A percentile compares a stretch with the other conserved stretches of the same genome.
Evolutionary conservation across 2,797 vertebrate genomes (phyloP).

Genomic region (Spheniscus humboldti): DNA sequence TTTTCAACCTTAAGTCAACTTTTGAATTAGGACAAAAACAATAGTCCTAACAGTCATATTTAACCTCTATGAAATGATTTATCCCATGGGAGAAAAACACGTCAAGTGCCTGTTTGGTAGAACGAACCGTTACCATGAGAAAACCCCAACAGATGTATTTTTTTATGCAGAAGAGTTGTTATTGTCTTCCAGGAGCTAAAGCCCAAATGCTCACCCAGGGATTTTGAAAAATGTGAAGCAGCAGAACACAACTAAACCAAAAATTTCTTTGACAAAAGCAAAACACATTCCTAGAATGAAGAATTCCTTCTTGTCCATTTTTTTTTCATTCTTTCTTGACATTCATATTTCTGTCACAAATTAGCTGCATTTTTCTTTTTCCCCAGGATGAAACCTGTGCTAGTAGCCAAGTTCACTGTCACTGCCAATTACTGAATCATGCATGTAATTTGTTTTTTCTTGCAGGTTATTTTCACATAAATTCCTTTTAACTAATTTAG

Average conservation of each 20-base stretch:
- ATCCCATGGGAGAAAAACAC: neutral
- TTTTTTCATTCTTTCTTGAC: neutral
- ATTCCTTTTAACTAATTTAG: neutral
- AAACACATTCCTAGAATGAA: neutral
- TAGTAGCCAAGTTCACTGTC: neutral
- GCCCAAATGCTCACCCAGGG: neutral
- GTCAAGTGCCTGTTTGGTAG: neutral
- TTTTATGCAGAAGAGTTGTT: neutral
- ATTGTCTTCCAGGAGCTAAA: neutral
- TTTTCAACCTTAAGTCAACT: neutral
- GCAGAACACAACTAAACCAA: neutral
- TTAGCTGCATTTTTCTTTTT: neutral
- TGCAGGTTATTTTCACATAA: neutral
- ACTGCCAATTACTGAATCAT: neutral
- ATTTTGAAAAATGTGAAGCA: constrained; percentile 1
- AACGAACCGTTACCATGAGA: neutral
- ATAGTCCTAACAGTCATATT: neutral
- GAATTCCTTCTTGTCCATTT: neutral
- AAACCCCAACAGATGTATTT: neutral
- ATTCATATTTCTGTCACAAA: neutral
- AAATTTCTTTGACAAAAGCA: neutral
- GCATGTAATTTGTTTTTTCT: neutral
- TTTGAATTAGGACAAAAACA: neutral
- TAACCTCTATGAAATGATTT: neutral
- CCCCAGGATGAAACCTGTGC: neutral